Base-by-base conservation (phyloP, 2,113 vertebrate genomes). In the Formicarius rufipectus region DNA sequence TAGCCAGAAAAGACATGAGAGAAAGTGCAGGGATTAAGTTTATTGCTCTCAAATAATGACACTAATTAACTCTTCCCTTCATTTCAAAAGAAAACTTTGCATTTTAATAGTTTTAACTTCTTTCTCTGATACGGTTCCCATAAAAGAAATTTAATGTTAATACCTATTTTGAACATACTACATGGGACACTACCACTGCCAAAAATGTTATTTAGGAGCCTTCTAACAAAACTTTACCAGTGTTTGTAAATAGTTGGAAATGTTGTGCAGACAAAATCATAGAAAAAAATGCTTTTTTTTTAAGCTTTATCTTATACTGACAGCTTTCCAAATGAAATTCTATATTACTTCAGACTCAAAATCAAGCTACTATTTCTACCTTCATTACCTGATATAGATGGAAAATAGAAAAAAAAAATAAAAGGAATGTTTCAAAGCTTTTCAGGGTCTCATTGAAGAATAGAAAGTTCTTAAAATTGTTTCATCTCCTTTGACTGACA, bases 11-110 rank as follows among this genome's bases (percentile, higher is more conserved):
- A 52, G 9, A 15, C 21, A 5, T 24, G 24, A 42, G 12, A 73
- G 21, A 47, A 0, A 24, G 3, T 53, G 16, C 7, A 59, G 14
- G 19, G 10, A 1, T 1, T 13, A 13, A 44, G 21, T 22, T 71
- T 82, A 21, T n/a, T 60, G 19, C 7, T 78, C 10, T 72, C 56
- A 68, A 50, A 37, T 25, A 59, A 15, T 35, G 12, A 27, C 17
- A 49, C 13, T 18, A 35, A 31, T 52, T 62, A 53, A 73, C 30
- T 87, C 33, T 27, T 35, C 9, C 12, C 15, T 35, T 69, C 1
- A 58, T 23, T 42, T 62, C 20, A 53, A 77, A 66, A n/a, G 23
- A 40, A 40, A 7, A 27, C 58, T 42, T 79, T 69, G 6, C 16
- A 81, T 80, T 85, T 82, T 20, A 49, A 37, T 42, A 63, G 2